Evolutionary conservation across 2,888 invertebrate genomes (phyloP).

Genomic region (Diarsia mendica): DNA sequence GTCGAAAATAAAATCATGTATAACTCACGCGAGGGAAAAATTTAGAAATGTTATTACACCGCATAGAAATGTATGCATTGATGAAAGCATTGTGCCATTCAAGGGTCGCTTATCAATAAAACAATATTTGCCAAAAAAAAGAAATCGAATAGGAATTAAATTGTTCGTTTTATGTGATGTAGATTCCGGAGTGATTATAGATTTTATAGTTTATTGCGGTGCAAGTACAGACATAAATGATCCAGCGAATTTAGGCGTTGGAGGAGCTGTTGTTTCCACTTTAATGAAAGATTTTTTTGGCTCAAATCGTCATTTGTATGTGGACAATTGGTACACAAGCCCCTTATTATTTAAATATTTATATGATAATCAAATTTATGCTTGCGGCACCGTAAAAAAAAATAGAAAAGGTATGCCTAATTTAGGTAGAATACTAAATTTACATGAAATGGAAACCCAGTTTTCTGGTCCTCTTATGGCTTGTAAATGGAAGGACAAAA

Average conservation of each 20-base stretch:
- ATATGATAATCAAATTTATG: slow-evolving; percentile 29
- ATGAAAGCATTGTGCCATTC: slow-evolving; percentile 51
- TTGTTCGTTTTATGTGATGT: slow-evolving; percentile 56
- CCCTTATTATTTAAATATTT: slow-evolving; percentile 56
- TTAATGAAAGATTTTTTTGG: slow-evolving; percentile 45
- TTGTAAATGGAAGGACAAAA: slow-evolving; percentile 58
- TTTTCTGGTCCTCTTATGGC: slow-evolving; percentile 52
- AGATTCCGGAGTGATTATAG: slow-evolving; percentile 45
- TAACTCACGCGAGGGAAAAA: slow-evolving; percentile 39
- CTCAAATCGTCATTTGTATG: slow-evolving; percentile 52
- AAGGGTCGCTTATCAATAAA: slow-evolving; percentile 48
- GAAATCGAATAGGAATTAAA: slow-evolving; percentile 27
- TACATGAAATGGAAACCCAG: slow-evolving; percentile 43
- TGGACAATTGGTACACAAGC: slow-evolving; percentile 60
- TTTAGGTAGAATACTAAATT: slow-evolving; percentile 51
- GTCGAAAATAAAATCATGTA: slow-evolving; percentile 18
- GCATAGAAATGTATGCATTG: slow-evolving; percentile 42
- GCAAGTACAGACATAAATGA: slow-evolving; percentile 45
- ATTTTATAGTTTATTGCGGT: slow-evolving; percentile 60
- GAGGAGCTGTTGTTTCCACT: slow-evolving; percentile 44
- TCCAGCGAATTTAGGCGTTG: slow-evolving; percentile 45
- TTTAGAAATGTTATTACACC: slow-evolving; percentile 41
- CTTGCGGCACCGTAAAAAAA: slow-evolving; percentile 35
- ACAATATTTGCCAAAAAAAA: slow-evolving; percentile 54
- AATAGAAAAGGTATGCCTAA: slow-evolving; percentile 58